These are phyloP conservation scores for Neosilurus hyrtlii DNA, from an alignment of 2,797 vertebrate species.

Conservation along the genomic window DNA sequence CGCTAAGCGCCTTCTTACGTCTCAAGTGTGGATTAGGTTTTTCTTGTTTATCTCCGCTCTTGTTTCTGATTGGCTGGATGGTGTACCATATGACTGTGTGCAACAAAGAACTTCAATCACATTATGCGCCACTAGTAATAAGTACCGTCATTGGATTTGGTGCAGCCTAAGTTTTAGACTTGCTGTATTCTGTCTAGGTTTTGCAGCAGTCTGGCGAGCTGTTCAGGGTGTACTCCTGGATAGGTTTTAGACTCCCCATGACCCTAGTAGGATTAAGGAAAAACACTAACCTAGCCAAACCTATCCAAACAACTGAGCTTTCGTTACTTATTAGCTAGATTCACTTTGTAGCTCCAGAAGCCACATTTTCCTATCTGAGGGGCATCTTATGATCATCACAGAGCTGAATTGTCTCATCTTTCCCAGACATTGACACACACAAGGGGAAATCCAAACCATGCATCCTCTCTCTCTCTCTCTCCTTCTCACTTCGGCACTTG, in stretches of 20 bases:
- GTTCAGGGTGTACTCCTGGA: no score
- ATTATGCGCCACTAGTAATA: background rate
- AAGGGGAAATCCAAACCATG: slow-evolving; percentile 26
- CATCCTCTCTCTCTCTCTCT: background rate
- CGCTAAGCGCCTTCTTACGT: background rate
- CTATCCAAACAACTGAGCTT: background rate
- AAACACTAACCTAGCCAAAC: background rate
- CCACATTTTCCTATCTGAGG: slow-evolving; percentile 1
- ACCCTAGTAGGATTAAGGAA: background rate
- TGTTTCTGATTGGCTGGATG: background rate
- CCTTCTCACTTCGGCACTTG: background rate
- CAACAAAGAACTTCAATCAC: background rate
- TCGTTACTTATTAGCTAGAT: background rate
- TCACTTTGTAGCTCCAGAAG: background rate
- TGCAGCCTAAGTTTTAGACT: no score
- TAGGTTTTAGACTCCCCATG: no score
- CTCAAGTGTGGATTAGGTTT: background rate
- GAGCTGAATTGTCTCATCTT: slow-evolving; percentile 30
- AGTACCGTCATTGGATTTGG: no score
- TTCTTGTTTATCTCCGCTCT: background rate
- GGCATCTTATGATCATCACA: slow-evolving; percentile 19
- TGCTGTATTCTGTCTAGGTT: no score
- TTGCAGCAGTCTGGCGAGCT: no score
- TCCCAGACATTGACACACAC: slow-evolving; percentile 20
- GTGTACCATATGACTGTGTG: background rate